Percentiles rank a stretch among this genome's conserved stretches.
These are phyloP conservation scores for Ectemnius continuus DNA, from an alignment of 2,888 invertebrate species.

Conservation along the genomic window DNA sequence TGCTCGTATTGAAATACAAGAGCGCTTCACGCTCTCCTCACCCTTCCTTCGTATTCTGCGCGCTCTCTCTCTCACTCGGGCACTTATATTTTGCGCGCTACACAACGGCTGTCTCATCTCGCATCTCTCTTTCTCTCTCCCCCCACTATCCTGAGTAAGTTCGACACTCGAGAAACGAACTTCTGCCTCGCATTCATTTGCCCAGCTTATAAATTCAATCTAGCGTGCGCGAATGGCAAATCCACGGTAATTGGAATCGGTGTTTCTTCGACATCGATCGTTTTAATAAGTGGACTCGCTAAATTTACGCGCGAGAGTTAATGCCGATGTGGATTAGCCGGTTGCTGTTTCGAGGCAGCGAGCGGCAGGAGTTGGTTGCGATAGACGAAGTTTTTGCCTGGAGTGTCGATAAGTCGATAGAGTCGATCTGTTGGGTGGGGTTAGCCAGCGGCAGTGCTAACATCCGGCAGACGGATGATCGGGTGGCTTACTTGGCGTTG, in stretches of 20 bases:
- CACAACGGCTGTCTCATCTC: neutral
- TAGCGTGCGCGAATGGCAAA: neutral
- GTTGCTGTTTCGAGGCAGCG: neutral
- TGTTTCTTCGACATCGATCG: slow-evolving; percentile 1
- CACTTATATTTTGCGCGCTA: neutral
- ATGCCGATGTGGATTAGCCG: neutral
- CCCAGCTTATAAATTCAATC: neutral
- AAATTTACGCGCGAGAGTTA: neutral
- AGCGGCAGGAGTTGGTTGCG: too few relatives aligned
- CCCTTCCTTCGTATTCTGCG: too few relatives aligned
- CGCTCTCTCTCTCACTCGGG: too few relatives aligned
- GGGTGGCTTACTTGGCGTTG: neutral
- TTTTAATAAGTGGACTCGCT: neutral
- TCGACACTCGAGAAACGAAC: too few relatives aligned
- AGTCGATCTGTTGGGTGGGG: neutral
- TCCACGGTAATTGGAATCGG: neutral
- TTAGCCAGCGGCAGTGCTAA: neutral
- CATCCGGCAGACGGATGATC: neutral
- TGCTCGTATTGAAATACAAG: neutral
- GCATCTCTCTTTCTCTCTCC: neutral
- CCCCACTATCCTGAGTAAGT: too few relatives aligned
- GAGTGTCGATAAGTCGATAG: too few relatives aligned
- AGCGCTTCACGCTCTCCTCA: too few relatives aligned
- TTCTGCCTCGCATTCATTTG: neutral
- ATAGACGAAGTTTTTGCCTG: too few relatives aligned